These are phyloP conservation scores for Beroe forskalii DNA, from an alignment of 37 sponge, comb jelly and placozoan species.

Conservation along the genomic window DNA sequence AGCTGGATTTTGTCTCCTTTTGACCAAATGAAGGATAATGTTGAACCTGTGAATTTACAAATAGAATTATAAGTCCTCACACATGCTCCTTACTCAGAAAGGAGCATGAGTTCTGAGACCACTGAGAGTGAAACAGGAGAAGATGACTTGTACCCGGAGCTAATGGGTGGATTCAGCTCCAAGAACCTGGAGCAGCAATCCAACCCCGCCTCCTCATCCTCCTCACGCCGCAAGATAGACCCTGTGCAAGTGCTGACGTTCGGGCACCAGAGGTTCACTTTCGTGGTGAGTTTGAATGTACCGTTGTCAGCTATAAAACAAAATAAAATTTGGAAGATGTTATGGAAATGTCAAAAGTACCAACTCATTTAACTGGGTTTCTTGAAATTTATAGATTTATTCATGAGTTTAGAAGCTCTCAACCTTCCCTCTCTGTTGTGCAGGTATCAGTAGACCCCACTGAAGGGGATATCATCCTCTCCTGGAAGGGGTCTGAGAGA, in stretches of 20 bases:
- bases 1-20: too few species aligned
- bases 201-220: not conserved
- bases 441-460: constrained; percentile 52
- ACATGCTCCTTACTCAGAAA: too few species aligned
- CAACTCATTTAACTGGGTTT: too few species aligned
- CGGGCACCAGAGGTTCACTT: constrained; percentile 56
- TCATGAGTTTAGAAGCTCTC: too few species aligned
- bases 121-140: not conserved
- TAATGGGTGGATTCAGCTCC: not conserved
- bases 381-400: too few species aligned
- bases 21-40: too few species aligned
- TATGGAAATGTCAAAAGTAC: too few species aligned
- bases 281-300: constrained; percentile 27
- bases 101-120: not conserved
- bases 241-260: constrained; percentile 42
- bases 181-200: not conserved
- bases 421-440: too few species aligned
- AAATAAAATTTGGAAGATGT: too few species aligned
- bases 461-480: constrained; percentile 17
- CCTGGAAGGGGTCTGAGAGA: constrained; percentile 48
- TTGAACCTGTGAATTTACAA: too few species aligned
- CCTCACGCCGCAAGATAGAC: not conserved
- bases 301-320: too few species aligned
- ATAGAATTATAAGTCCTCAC: too few species aligned
- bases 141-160: not conserved